A percentile compares a stretch with the other conserved stretches of the same genome.
Evolutionary conservation across 2,888 invertebrate genomes (phyloP).

Genomic region (Synanthedon myopaeformis): DNA sequence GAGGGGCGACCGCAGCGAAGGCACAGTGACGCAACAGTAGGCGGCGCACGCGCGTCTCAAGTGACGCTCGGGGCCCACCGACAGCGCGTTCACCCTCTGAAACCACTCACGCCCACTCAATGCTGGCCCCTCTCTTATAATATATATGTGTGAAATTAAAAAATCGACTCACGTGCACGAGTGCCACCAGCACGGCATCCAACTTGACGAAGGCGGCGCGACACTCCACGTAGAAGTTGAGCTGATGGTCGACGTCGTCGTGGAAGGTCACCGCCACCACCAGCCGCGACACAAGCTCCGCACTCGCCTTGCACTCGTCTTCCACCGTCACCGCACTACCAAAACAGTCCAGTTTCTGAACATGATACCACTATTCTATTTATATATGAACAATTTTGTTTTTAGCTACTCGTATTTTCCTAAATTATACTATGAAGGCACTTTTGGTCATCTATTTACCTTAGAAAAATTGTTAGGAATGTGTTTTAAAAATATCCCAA

Average conservation of each 20-base stretch:
- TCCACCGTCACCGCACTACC: slow-evolving; percentile 88
- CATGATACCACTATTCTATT: too few relatives aligned
- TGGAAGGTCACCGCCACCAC: slow-evolving; percentile 86
- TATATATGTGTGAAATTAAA: too few relatives aligned
- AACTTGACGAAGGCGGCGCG: slow-evolving; percentile 91
- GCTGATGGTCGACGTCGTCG: slow-evolving; percentile 88
- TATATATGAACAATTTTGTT: too few relatives aligned
- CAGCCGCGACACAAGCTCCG: slow-evolving; percentile 83
- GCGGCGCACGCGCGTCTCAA: slow-evolving; percentile 95
- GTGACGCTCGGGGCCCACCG: slow-evolving; percentile 74
- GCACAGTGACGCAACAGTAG: slow-evolving; percentile 95
- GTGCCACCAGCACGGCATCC: slow-evolving; percentile 85
- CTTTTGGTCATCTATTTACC: too few relatives aligned
- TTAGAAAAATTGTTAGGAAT: too few relatives aligned
- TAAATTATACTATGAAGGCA: too few relatives aligned
- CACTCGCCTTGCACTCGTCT: slow-evolving; percentile 90
- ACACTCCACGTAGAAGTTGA: slow-evolving; percentile 94
- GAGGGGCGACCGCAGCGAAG: slow-evolving; percentile 88
- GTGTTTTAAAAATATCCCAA: too few relatives aligned
- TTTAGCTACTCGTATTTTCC: too few relatives aligned
- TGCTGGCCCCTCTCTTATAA: too few relatives aligned
- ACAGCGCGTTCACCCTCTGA: slow-evolving; percentile 14
- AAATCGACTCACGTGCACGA: slow-evolving; percentile 80
- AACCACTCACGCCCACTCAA: too few relatives aligned
- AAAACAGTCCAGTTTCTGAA: too few relatives aligned